Evolutionary conservation across 2,888 invertebrate species (phyloP), one percentile per base, ranked within the genome.

Genomic region (Andrena haemorrhoa): DNA sequence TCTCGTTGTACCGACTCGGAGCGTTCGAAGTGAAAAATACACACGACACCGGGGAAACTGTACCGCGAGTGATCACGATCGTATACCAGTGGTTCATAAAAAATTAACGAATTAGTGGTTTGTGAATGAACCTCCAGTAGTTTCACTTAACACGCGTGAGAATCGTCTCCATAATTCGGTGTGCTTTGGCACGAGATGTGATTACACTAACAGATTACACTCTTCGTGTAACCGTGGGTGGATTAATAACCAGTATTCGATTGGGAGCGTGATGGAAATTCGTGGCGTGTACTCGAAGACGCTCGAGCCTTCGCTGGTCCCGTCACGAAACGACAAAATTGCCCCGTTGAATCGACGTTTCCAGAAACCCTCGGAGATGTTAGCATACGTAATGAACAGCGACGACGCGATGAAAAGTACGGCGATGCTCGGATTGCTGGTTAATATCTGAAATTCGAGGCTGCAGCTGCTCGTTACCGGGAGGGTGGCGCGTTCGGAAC

Each of bases 401-500:
- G 26, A 58, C 31, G 23, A 47, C 26, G 7, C 51, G 31, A 58
- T 51, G 47, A 75, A 58, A 64, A 70, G 51, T 31, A 41, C 56
- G 20, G 31, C 4, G 23, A n/a, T 20, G 29, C 51, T 47, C 7
- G 56, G 49, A 33, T 69, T 12, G 4, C n/a, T 7, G 35, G 10
- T 8, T 26, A 75, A 75, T 63, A 29, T 35, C 53, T 23, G 64
- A 66, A 85, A 72, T 84, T 82, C 35, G 41, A 63, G 56, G 63
- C 66, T 20, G 16, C 4, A 71, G 26, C n/a, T 61, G 20, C 31
- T 89, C 85, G 84, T 89, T 89, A 85, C 76, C 66, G 33, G 16
- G 41, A 47, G 82, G 75, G 74, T 75, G 71, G 79, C 85, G 83
- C 86, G 87, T 83, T 70, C 79, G 69, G 75, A 75, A 65, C 79